A percentile compares a stretch with the other conserved stretches of the same genome.
phyloP scores from a whole-genome alignment of 2,113 vertebrate species.

The Salvator merianae region DNA sequence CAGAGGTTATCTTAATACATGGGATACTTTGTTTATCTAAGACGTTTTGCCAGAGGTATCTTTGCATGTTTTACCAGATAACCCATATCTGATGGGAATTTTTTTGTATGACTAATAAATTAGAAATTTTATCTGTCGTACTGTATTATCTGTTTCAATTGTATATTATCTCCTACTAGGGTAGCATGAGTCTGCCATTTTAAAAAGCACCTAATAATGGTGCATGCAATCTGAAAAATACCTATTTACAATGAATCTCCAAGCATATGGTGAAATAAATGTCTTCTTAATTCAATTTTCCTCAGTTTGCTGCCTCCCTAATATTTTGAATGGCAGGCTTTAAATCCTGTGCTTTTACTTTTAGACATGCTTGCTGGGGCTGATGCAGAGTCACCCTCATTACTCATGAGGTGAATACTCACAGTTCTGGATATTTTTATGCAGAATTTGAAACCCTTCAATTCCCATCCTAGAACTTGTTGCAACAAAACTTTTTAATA shows the following conservation, averaged over 20 bases:
- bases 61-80: background rate
- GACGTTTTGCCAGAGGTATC: background rate
- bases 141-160: background rate
- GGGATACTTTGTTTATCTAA: conserved; percentile 20
- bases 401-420: no score
- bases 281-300: no score
- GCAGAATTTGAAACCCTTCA: no score
- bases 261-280: no score
- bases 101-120: background rate
- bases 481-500: no score
- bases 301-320: no score
- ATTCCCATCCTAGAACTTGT: no score
- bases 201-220: background rate
- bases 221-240: background rate
- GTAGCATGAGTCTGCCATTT: background rate
- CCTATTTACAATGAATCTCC: background rate
- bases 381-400: no score
- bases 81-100: background rate
- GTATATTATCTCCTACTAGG: background rate
- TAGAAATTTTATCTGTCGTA: background rate
- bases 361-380: no score
- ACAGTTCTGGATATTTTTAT: no score
- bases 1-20: background rate
- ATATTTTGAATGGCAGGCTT: no score
- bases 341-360: no score